Conservation (phyloP, 2,888 invertebrate genomes). For the Ormyrus thymus region DNA sequence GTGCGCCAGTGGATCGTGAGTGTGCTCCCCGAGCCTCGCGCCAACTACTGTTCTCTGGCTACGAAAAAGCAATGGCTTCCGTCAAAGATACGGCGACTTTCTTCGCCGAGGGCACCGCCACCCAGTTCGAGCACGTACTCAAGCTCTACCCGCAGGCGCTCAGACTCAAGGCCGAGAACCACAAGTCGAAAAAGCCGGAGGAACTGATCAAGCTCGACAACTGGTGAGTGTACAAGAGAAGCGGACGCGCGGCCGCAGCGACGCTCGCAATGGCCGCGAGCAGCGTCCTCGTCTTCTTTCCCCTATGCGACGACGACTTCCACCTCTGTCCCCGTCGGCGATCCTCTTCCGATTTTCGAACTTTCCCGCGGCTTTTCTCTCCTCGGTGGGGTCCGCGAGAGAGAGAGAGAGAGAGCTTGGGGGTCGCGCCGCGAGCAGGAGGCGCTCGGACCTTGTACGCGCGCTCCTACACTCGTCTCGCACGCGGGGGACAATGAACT, state of each 20-base stretch:
- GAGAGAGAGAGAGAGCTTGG: neutral
- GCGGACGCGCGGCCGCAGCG: neutral
- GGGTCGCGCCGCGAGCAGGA: too few species aligned
- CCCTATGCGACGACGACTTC: neutral
- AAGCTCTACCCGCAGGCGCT: constrained; percentile 94
- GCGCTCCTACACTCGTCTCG: too few species aligned
- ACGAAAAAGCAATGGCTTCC: constrained; percentile 82
- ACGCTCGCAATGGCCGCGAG: neutral
- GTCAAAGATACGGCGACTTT: constrained; percentile 94
- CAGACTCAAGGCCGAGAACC: constrained; percentile 88
- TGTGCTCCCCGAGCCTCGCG: neutral
- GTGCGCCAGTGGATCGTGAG: neutral
- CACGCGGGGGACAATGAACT: neutral
- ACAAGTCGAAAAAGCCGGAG: constrained; percentile 93
- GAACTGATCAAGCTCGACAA: constrained; percentile 96
- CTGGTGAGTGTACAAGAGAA: constrained; percentile 83
- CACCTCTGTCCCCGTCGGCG: too few species aligned
- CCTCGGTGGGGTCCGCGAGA: constrained; percentile 47
- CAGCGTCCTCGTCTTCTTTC: neutral
- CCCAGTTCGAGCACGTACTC: constrained; percentile 91
- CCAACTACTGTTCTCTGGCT: neutral
- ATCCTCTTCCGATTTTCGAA: too few species aligned
- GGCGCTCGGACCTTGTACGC: too few species aligned
- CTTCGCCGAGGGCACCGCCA: constrained; percentile 92
- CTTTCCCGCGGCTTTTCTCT: too few species aligned